Conservation (phyloP, 2,113 vertebrate genomes). For the Scalopus aquaticus region DNA sequence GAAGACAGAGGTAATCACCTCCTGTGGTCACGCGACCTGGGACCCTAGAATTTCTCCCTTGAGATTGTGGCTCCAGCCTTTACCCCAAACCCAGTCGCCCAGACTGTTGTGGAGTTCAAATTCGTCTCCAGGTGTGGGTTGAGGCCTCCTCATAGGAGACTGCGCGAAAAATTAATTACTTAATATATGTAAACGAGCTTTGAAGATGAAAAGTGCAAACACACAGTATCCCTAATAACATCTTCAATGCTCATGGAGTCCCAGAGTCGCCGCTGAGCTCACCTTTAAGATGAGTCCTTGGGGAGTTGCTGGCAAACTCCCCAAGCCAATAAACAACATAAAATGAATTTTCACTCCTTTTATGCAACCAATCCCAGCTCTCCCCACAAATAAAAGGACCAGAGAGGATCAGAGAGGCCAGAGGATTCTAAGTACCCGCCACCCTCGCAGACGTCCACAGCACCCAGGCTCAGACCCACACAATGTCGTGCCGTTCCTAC, state of each 20-base stretch:
- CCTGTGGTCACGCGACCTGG: neutral
- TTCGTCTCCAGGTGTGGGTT: conserved; percentile 64
- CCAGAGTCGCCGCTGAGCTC: conserved; percentile 63
- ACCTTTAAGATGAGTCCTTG: conserved; percentile 79
- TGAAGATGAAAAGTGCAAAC: conserved; percentile 82
- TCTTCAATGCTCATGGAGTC: conserved; percentile 69
- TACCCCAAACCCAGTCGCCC: neutral
- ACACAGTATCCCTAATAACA: conserved; percentile 72
- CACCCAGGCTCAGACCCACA: neutral
- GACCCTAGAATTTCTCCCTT: neutral
- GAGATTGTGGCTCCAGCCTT: neutral
- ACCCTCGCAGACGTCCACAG: neutral
- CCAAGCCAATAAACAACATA: conserved; percentile 79
- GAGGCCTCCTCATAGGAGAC: conserved; percentile 62
- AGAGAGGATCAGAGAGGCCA: conserved; percentile 47
- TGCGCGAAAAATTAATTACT: conserved; percentile 73
- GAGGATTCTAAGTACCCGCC: neutral
- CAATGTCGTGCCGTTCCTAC: conserved; percentile 75
- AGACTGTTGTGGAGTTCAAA: conserved; percentile 40
- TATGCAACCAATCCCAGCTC: conserved; percentile 66
- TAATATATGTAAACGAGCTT: conserved; percentile 76
- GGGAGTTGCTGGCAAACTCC: conserved; percentile 75
- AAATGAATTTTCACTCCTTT: conserved; percentile 77
- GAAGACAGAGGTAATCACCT: neutral
- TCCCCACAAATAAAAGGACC: conserved; percentile 77